Conservation (phyloP, 2,888 invertebrate species). For the Lampropteryx suffumata region DNA sequence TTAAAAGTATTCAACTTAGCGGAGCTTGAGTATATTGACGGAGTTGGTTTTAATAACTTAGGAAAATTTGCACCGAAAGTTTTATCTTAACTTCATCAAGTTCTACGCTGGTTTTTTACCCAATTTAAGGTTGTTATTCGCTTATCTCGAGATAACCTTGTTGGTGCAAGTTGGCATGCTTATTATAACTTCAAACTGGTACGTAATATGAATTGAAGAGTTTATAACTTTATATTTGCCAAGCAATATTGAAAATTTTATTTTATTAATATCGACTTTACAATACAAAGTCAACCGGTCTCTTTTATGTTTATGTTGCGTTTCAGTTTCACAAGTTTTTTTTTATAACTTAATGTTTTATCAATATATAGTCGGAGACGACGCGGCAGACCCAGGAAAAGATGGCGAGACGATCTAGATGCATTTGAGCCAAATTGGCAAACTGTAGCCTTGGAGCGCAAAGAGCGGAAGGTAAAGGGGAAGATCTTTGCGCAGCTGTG, state of each 20-base stretch:
- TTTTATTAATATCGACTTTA: background rate
- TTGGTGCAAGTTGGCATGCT: slow-evolving; percentile 2
- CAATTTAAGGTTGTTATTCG: background rate
- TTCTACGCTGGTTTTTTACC: background rate
- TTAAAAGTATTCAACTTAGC: slow-evolving; percentile 8
- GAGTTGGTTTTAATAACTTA: slow-evolving; percentile 4
- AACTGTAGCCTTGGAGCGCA: no score
- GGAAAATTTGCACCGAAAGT: background rate
- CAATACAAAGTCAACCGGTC: background rate
- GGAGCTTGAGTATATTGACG: slow-evolving; percentile 4
- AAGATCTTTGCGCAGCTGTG: no score
- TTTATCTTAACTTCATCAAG: background rate
- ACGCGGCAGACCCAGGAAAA: no score
- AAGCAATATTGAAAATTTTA: background rate
- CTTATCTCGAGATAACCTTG: background rate
- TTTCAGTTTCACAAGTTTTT: no score
- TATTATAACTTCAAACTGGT: slow-evolving; percentile 9
- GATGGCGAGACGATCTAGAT: no score
- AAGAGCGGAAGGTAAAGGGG: no score
- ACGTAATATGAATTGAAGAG: slow-evolving; percentile 10
- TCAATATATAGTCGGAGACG: no score
- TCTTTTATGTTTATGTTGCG: no score
- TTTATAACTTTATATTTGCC: slow-evolving; percentile 6
- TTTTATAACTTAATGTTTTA: no score
- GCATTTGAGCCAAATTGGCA: no score